These are phyloP conservation scores for Melolontha melolontha DNA, from an alignment of 2,888 invertebrate species.

Conservation along the genomic window DNA sequence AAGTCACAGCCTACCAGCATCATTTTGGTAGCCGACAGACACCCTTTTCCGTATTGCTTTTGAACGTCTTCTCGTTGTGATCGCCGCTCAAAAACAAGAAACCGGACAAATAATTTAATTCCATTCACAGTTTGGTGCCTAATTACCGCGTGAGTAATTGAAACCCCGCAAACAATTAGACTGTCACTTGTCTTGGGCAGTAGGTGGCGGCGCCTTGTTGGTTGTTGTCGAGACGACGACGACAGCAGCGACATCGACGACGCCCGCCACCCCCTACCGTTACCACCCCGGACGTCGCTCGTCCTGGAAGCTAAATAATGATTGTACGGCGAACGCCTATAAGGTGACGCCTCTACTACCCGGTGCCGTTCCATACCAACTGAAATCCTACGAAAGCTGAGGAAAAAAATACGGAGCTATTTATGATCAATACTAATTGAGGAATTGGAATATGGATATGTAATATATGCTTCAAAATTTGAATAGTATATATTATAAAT, in stretches of 20 bases:
- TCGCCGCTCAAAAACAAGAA: slow-evolving; percentile 51
- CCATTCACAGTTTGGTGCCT: slow-evolving; percentile 65
- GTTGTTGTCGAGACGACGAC: slow-evolving; percentile 36
- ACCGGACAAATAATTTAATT: slow-evolving; percentile 65
- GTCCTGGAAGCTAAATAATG: slow-evolving; percentile 37
- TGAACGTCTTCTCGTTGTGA: slow-evolving; percentile 38
- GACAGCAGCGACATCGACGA: slow-evolving; percentile 21
- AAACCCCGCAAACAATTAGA: slow-evolving; percentile 65
- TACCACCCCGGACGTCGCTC: slow-evolving; percentile 35
- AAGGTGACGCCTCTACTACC: slow-evolving; percentile 30
- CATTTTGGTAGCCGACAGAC: not conserved
- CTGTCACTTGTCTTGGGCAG: slow-evolving; percentile 63
- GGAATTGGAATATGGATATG: not conserved
- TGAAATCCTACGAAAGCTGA: slow-evolving; percentile 26
- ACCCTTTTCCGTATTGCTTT: slow-evolving; percentile 21
- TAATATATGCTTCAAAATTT: too few relatives aligned
- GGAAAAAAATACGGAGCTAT: slow-evolving; percentile 7
- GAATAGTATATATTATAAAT: too few relatives aligned
- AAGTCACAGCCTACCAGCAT: too few relatives aligned
- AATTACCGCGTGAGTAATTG: slow-evolving; percentile 64
- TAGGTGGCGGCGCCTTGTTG: slow-evolving; percentile 57
- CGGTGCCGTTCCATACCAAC: slow-evolving; percentile 18
- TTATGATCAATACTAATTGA: slow-evolving; percentile 31
- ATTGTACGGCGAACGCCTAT: slow-evolving; percentile 34
- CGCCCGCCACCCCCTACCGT: slow-evolving; percentile 27